Evolutionary conservation across 2,797 vertebrate genomes (phyloP).

Genomic region (Tadarida brasiliensis): DNA sequence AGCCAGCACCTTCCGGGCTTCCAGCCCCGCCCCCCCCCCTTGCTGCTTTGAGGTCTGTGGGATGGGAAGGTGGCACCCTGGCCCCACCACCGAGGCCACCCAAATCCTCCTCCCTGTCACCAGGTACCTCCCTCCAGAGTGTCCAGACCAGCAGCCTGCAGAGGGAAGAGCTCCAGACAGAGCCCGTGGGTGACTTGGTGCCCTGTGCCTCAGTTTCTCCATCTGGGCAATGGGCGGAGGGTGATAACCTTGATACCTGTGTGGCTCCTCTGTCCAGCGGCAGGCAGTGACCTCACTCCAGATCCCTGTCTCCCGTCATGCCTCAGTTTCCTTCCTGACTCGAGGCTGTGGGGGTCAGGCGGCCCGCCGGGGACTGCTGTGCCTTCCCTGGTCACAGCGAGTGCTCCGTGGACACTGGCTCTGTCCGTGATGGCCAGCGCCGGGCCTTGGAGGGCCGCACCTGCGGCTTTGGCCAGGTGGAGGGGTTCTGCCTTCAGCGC

Average conservation of each 20-base stretch:
- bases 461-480: background rate
- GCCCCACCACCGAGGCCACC: fast-evolving
- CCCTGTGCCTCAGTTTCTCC: background rate
- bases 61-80: fast-evolving
- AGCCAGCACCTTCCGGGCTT: background rate
- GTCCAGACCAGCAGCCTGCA: background rate
- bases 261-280: background rate
- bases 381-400: fast-evolving
- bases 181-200: background rate
- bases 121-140: fast-evolving
- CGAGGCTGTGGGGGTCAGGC: fast-evolving
- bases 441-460: fast-evolving
- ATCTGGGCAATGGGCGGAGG: no score
- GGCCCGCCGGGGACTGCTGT: fast-evolving
- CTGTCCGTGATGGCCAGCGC: fast-evolving
- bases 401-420: fast-evolving
- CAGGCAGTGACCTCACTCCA: background rate
- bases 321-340: background rate
- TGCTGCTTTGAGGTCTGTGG: background rate
- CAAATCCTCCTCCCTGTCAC: background rate
- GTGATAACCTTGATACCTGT: fast-evolving
- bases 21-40: background rate
- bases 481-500: fast-evolving
- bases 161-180: background rate
- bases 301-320: fast-evolving